phyloP scores from a whole-genome alignment of 2,888 invertebrate genomes.

The Axea sp. region DNA sequence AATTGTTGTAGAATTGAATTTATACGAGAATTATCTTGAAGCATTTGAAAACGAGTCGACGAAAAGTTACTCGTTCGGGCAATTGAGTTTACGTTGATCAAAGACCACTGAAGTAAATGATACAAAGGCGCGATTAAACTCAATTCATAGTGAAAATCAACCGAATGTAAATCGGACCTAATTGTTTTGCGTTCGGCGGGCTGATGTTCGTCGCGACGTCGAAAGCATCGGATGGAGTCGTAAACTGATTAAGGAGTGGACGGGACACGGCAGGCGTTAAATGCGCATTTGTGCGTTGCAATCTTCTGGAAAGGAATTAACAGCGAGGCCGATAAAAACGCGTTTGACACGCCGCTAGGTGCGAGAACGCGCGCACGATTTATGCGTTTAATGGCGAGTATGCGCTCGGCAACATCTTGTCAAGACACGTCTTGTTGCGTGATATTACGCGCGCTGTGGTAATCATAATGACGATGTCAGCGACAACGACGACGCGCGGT shows the following conservation, averaged over 20 bases:
- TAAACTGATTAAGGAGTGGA: conserved; percentile 47
- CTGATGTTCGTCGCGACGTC: conserved; percentile 23
- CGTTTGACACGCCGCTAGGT: conserved; percentile 36
- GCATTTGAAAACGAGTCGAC: no score
- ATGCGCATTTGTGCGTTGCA: conserved; percentile 17
- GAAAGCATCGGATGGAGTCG: conserved; percentile 31
- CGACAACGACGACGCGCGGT: conserved; percentile 39
- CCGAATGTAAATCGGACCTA: conserved; percentile 36
- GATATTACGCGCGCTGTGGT: conserved; percentile 47
- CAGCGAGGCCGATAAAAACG: conserved; percentile 32
- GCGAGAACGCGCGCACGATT: conserved; percentile 53
- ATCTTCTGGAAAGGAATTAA: conserved; percentile 36
- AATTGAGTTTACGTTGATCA: no score
- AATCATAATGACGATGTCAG: conserved; percentile 45
- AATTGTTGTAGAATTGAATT: no score
- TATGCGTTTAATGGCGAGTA: conserved; percentile 58
- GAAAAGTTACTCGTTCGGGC: no score
- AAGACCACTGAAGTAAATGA: no score
- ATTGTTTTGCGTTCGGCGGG: conserved; percentile 18
- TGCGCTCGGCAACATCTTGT: conserved; percentile 51
- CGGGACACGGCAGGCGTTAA: conserved; percentile 22
- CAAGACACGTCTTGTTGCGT: conserved; percentile 46
- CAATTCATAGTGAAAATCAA: no score
- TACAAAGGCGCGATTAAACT: no score
- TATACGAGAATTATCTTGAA: no score